A percentile compares a stretch with the other conserved stretches of the same genome.
Conservation (phyloP, 2,113 vertebrate species). For the Varanus komodoensis region DNA sequence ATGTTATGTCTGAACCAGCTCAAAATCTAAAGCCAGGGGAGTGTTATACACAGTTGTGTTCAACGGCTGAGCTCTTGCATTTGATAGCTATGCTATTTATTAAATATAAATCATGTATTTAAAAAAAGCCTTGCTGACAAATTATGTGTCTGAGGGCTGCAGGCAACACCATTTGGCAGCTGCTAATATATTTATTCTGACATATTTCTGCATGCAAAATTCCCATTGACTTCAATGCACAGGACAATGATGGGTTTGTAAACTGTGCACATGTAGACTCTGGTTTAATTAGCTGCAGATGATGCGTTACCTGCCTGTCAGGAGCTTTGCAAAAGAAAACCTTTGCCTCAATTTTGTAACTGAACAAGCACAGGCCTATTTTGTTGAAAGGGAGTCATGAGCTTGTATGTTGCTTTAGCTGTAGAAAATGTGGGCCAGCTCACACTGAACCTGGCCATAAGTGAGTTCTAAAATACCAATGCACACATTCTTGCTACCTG, state of each 20-base stretch:
- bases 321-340: constrained; percentile 31
- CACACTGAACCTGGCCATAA: background rate
- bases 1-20: constrained; percentile 21
- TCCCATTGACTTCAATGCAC: background rate
- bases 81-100: constrained; percentile 16
- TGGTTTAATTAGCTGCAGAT: constrained; percentile 26
- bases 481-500: no score
- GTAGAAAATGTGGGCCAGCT: background rate
- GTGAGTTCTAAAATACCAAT: background rate
- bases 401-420: background rate
- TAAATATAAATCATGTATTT: constrained; percentile 3
- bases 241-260: constrained; percentile 20
- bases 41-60: background rate
- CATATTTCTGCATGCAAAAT: constrained; percentile 13
- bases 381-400: background rate
- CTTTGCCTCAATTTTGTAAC: background rate
- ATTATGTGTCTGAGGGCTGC: constrained; percentile 34
- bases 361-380: background rate
- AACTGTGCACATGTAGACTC: constrained; percentile 8
- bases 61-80: background rate
- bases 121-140: constrained; percentile 34
- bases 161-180: constrained; percentile 20
- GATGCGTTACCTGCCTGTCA: constrained; percentile 4
- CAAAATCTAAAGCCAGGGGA: constrained; percentile 21
- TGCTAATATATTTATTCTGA: constrained; percentile 1